These are phyloP conservation scores for Gambusia yucatana DNA, from an alignment of 2,797 vertebrate species.

Conservation along the genomic window DNA sequence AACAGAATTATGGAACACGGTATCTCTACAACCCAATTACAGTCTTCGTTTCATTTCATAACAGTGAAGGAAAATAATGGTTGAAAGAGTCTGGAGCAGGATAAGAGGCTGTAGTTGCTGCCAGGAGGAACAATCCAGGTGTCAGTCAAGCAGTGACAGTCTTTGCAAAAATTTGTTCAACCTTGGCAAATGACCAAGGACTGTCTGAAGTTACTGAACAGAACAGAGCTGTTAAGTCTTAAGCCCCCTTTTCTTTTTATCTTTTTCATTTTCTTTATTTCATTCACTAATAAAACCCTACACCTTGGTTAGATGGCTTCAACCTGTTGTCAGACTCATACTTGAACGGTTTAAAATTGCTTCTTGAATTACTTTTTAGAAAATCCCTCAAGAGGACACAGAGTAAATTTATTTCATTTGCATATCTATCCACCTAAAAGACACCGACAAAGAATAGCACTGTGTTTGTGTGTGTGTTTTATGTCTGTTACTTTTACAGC, in stretches of 20 bases:
- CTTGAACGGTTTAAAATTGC: slow-evolving; percentile 80
- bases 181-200: slow-evolving; percentile 72
- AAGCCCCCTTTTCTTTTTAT: slow-evolving; percentile 60
- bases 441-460: slow-evolving; percentile 7
- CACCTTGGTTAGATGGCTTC: slow-evolving; percentile 56
- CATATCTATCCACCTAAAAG: slow-evolving; percentile 68
- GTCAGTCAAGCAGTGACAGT: slow-evolving; percentile 66
- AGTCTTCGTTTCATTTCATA: slow-evolving; percentile 60
- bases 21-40: slow-evolving; percentile 37
- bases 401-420: slow-evolving; percentile 72
- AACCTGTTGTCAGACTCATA: slow-evolving; percentile 64
- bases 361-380: slow-evolving; percentile 77
- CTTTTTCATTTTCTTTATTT: slow-evolving; percentile 60
- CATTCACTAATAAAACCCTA: slow-evolving; percentile 37
- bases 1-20: slow-evolving; percentile 26
- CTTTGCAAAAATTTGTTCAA: slow-evolving; percentile 63
- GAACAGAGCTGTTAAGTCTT: slow-evolving; percentile 69
- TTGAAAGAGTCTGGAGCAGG: slow-evolving; percentile 51
- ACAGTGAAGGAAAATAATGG: slow-evolving; percentile 17
- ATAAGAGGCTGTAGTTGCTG: slow-evolving; percentile 62
- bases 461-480: not conserved
- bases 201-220: slow-evolving; percentile 67
- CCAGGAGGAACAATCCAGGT: slow-evolving; percentile 63
- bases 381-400: slow-evolving; percentile 76
- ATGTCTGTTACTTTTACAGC: not conserved